Conservation (phyloP, 2,888 invertebrate genomes). For the Cheilosia grossa region DNA sequence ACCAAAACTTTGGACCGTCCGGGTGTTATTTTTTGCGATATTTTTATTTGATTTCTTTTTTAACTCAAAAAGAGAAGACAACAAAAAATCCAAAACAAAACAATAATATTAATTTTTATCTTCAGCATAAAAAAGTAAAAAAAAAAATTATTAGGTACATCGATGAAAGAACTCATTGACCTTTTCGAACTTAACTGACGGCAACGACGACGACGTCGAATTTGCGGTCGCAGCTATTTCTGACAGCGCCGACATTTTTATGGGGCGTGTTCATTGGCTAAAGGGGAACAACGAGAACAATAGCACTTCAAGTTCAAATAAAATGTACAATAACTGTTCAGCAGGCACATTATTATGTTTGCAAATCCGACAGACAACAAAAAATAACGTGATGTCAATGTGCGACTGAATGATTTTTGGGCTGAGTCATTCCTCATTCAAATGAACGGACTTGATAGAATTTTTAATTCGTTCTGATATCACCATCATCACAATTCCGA, state of each 20-base stretch:
- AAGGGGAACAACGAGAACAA: conserved; percentile 62
- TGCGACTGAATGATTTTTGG: conserved; percentile 4
- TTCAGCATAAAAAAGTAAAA: conserved; percentile 50
- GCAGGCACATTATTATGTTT: conserved; percentile 47
- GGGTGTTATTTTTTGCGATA: conserved; percentile 31
- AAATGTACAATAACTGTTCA: conserved; percentile 61
- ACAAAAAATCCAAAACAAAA: conserved; percentile 49
- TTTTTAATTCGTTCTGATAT: conserved; percentile 35
- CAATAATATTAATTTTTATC: conserved; percentile 72
- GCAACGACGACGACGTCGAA: conserved; percentile 23
- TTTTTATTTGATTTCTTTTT: conserved; percentile 21
- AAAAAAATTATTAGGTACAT: conserved; percentile 42
- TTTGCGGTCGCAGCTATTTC: conserved; percentile 31
- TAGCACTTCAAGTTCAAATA: conserved; percentile 61
- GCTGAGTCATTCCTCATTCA: conserved; percentile 62
- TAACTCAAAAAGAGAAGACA: conserved; percentile 10
- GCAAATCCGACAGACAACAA: conserved; percentile 9
- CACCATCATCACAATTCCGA: conserved; percentile 32
- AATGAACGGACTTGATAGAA: conserved; percentile 34
- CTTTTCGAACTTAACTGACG: conserved; percentile 62
- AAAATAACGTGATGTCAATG: conserved; percentile 29
- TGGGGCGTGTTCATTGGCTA: conserved; percentile 65
- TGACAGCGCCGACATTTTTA: conserved; percentile 33
- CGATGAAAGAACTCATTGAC: conserved; percentile 74
- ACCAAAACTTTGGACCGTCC: conserved; percentile 46